Percentiles rank a stretch among this genome's conserved stretches.
phyloP scores from a whole-genome alignment of 2,888 invertebrate genomes.

The Dryococelus australis region DNA sequence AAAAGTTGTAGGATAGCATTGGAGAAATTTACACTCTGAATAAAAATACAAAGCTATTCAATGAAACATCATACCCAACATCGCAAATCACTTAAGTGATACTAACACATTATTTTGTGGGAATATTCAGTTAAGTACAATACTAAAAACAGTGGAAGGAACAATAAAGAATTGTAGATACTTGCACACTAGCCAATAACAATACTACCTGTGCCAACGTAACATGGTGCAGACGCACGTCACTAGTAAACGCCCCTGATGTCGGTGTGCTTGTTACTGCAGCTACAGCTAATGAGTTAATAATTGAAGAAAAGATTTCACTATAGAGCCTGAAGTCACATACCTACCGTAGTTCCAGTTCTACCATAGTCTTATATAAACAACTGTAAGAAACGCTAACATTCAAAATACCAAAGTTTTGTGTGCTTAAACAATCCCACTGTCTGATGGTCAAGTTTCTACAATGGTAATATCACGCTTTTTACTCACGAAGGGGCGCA shows the following conservation, averaged over 20 bases:
- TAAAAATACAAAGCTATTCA: slow-evolving; percentile 3
- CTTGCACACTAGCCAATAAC: neutral
- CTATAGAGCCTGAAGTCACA: neutral
- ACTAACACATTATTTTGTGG: neutral
- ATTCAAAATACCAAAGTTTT: neutral
- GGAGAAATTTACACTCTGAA: neutral
- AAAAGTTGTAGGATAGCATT: neutral
- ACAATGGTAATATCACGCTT: neutral
- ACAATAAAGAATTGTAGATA: neutral
- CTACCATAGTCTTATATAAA: neutral
- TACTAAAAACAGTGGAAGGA: slow-evolving; percentile 10
- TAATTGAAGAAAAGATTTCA: neutral
- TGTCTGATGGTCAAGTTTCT: neutral
- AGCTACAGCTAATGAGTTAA: neutral
- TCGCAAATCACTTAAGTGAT: neutral
- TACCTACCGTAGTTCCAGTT: neutral
- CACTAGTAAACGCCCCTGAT: neutral
- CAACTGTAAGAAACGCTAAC: neutral
- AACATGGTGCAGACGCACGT: neutral
- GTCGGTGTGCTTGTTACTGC: neutral
- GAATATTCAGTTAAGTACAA: slow-evolving; percentile 9
- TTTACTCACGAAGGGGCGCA: neutral
- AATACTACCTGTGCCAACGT: neutral
- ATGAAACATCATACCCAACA: neutral
- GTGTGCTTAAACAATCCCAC: too few relatives aligned